Percentiles rank a stretch among this genome's conserved stretches.
Evolutionary conservation across 2,797 vertebrate species (phyloP).

Genomic region (Pangasius djambal): DNA sequence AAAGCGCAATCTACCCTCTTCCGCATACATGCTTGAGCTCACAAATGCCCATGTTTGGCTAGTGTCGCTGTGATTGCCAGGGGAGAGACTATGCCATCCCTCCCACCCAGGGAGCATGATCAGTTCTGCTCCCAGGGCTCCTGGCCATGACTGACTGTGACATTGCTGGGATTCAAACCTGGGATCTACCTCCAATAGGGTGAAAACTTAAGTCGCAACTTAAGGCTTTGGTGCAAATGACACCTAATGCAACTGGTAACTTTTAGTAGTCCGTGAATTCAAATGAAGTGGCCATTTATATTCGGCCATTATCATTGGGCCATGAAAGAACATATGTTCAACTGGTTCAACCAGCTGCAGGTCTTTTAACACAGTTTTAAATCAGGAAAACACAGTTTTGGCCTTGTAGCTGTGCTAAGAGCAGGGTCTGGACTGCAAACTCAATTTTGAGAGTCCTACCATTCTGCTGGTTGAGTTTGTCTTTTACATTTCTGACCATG

Average conservation of each 20-base stretch:
- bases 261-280: not conserved
- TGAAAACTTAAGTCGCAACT: not conserved
- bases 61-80: not conserved
- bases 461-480: not conserved
- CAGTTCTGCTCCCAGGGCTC: not conserved
- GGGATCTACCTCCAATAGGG: not conserved
- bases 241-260: not conserved
- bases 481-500: not conserved
- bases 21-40: not conserved
- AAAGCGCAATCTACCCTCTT: not conserved
- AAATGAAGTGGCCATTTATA: too few relatives aligned
- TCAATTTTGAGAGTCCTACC: not conserved
- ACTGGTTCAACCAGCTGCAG: conserved; percentile 2
- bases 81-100: not conserved
- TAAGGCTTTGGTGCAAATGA: not conserved
- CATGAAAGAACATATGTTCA: not conserved
- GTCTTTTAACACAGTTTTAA: not conserved
- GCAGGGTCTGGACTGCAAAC: not conserved
- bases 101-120: not conserved
- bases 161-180: not conserved
- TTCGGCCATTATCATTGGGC: not conserved
- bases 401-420: not conserved
- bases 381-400: not conserved
- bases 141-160: not conserved
- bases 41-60: not conserved